Evolutionary conservation across 2,888 invertebrate species (phyloP).

Genomic region (Panzeria rudis): DNA sequence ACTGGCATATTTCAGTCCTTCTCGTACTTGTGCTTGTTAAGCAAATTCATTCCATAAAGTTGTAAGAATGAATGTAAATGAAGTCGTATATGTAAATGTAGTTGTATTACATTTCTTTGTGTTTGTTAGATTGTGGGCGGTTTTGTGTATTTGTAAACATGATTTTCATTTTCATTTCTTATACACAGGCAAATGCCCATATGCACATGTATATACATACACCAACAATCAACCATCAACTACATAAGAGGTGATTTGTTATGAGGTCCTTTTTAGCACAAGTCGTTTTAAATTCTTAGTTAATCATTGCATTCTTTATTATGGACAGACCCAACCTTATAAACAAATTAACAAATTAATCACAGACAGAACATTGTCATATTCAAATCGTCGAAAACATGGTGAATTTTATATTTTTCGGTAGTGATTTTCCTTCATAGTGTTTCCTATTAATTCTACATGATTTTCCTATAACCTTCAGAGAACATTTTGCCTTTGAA

Average conservation of each 20-base stretch:
- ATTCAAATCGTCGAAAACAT: no score
- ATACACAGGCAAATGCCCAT: background rate
- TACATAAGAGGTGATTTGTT: background rate
- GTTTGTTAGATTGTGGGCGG: constrained; percentile 8
- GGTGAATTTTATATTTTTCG: no score
- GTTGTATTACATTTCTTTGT: constrained; percentile 1
- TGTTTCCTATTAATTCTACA: no score
- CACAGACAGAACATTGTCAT: no score
- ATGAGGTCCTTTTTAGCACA: background rate
- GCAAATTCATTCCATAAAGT: constrained; percentile 1
- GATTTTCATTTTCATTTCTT: constrained; percentile 24
- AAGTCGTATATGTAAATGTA: background rate
- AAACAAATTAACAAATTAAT: no score
- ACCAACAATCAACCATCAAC: background rate
- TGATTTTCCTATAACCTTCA: no score
- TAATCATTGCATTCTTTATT: no score
- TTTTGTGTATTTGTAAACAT: constrained; percentile 46
- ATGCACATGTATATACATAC: no score
- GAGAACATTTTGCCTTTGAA: no score
- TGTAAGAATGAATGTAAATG: background rate
- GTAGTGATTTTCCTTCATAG: no score
- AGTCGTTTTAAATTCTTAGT: no score
- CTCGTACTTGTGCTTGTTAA: constrained; percentile 1
- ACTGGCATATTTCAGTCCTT: constrained; percentile 1
- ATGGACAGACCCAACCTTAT: no score